phyloP scores from a whole-genome alignment of 2,113 vertebrate genomes.

The Pygoscelis antarcticus region DNA sequence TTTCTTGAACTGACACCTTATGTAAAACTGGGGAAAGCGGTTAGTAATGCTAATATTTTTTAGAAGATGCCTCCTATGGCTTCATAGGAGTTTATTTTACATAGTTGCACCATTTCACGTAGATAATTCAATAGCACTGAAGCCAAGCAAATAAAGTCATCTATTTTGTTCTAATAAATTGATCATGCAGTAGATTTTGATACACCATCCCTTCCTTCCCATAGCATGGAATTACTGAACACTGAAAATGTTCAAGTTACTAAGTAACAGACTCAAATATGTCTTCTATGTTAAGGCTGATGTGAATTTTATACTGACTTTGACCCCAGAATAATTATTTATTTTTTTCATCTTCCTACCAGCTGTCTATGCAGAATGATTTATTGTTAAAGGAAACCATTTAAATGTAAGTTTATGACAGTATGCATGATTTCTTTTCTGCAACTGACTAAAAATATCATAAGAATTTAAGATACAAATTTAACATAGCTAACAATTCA shows the following conservation, averaged over 20 bases:
- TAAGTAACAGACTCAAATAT: constrained; percentile 34
- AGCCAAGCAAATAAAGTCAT: constrained; percentile 20
- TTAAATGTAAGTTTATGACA: neutral
- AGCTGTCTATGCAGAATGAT: neutral
- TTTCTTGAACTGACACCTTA: neutral
- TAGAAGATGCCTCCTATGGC: neutral
- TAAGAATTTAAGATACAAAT: constrained; percentile 2
- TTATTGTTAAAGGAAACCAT: constrained; percentile 1
- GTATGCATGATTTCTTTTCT: neutral
- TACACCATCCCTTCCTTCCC: constrained; percentile 15
- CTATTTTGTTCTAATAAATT: constrained; percentile 31
- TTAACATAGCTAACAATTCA: neutral
- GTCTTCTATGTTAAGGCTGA: neutral
- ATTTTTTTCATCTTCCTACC: constrained; percentile 1
- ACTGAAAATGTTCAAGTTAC: constrained; percentile 4
- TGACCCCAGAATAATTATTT: constrained; percentile 1
- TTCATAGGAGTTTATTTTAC: neutral
- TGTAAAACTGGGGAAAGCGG: neutral
- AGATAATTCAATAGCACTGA: constrained; percentile 10
- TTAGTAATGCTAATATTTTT: neutral
- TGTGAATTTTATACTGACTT: constrained; percentile 30
- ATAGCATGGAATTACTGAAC: constrained; percentile 19
- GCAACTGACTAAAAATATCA: neutral
- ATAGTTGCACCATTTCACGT: neutral
- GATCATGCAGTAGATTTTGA: constrained; percentile 33